These are phyloP conservation scores for Brassicogethes aeneus DNA, from an alignment of 2,888 invertebrate species.

Conservation along the genomic window DNA sequence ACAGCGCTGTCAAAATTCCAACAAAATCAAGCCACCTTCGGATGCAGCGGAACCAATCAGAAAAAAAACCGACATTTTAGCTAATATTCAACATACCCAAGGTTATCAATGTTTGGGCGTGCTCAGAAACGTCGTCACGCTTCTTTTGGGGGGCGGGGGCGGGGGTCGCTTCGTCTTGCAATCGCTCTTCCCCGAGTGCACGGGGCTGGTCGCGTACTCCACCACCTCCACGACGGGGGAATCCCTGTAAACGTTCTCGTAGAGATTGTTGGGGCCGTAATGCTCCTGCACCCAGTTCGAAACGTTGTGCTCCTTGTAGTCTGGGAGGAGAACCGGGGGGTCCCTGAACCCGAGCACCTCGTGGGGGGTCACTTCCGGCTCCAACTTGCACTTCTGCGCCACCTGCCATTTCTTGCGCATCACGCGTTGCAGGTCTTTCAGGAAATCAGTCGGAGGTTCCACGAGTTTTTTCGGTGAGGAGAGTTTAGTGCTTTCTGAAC, in stretches of 20 bases:
- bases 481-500: constrained; percentile 64
- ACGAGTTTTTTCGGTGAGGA: constrained; percentile 70
- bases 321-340: constrained; percentile 59
- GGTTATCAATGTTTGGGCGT: constrained; percentile 40
- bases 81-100: too few relatives aligned
- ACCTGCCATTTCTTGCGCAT: constrained; percentile 93
- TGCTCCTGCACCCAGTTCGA: constrained; percentile 88
- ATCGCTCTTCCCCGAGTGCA: constrained; percentile 22
- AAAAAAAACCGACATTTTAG: too few relatives aligned
- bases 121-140: constrained; percentile 77
- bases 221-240: constrained; percentile 36
- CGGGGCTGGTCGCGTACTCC: constrained; percentile 41
- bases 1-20: too few relatives aligned
- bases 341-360: constrained; percentile 86
- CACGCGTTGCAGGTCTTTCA: constrained; percentile 82
- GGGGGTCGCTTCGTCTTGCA: constrained; percentile 57
- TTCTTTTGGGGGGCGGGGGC: constrained; percentile 83
- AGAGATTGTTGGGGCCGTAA: constrained; percentile 65
- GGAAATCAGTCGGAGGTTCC: constrained; percentile 72
- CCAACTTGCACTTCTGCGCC: constrained; percentile 83
- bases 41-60: too few relatives aligned
- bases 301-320: constrained; percentile 75
- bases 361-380: constrained; percentile 81
- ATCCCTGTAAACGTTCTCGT: constrained; percentile 64
- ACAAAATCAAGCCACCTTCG: too few relatives aligned